Evolutionary conservation across 2,888 invertebrate genomes (phyloP), one percentile per base, ranked within the genome.

Genomic region (Salticus scenicus): DNA sequence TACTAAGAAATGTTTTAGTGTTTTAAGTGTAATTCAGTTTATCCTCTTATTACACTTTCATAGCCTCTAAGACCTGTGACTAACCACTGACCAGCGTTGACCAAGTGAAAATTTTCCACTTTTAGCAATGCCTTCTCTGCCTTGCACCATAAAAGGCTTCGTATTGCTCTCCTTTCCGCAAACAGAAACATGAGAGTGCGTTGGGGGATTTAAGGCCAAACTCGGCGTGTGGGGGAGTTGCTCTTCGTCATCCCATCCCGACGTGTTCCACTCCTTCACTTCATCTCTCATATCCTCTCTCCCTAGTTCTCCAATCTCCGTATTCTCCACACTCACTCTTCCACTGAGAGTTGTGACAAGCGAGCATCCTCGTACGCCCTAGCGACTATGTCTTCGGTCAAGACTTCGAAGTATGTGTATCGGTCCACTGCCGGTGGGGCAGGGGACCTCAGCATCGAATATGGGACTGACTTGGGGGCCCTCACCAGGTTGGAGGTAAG

Each of bases 401-500:
- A 96, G 93, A 90, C 91, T 74, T 89, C 89, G 76, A 90, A 89
- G 81, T 97, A 97, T 93, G 94, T 95, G 92, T 97, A 97, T 94
- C 95, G 96, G 92, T 96, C 96, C 92, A 89, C 89, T 82, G 94
- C 94, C 91, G 96, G 95, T 91, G 94, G 94, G 91, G 94, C 94
- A 14, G 90, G 89, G 28, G 89, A 89, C 67, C 96, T 97, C 92
- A 96, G 95, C 94, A 96, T 97, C 93, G 97, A 97, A 94, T 97
- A 97, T 93, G 95, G 95, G 93, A 94, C 96, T 93, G 97, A 97
- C 93, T 94, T 97, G 93, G 96, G 96, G 93, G 96, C 96, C 92
- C 95, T 97, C 92, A 95, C 96, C 93, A 95, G 97, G 93, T 95
- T 97, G 93, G 97, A 97, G 96, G 97, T 97, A 95, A 94, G 93